Conservation (phyloP, 2,797 vertebrate genomes). For the Carapus acus region DNA sequence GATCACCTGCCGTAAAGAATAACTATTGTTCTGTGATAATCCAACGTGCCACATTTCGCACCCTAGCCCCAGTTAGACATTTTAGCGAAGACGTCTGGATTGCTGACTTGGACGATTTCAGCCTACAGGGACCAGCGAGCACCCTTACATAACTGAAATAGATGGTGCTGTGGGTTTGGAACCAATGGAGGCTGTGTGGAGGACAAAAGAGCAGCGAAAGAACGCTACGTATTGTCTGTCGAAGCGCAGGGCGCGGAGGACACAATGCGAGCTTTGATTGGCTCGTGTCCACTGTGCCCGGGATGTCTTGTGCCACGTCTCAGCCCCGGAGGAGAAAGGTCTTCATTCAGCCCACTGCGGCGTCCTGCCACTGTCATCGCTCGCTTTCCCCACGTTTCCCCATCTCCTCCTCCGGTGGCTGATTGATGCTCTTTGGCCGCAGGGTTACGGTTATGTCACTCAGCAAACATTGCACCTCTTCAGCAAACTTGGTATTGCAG, state of each 20-base stretch:
- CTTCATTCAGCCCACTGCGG: slow-evolving; percentile 50
- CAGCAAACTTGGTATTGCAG: slow-evolving; percentile 2
- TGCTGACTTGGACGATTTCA: neutral
- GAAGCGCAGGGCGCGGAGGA: slow-evolving; percentile 27
- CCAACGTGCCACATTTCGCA: neutral
- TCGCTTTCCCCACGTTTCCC: slow-evolving; percentile 17
- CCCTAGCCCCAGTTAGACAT: slow-evolving; percentile 4
- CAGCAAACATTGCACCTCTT: slow-evolving; percentile 1
- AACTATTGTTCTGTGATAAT: too few relatives aligned
- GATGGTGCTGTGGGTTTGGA: slow-evolving; percentile 42
- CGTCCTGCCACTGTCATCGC: slow-evolving; percentile 49
- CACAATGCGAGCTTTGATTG: slow-evolving; percentile 56
- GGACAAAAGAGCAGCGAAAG: slow-evolving; percentile 43
- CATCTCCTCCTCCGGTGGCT: slow-evolving; percentile 27
- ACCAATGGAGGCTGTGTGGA: slow-evolving; percentile 35
- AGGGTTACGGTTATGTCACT: slow-evolving; percentile 31
- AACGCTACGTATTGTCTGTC: slow-evolving; percentile 56
- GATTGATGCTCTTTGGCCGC: slow-evolving; percentile 26
- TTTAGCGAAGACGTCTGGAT: neutral
- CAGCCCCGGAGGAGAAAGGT: slow-evolving; percentile 50
- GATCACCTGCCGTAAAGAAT: too few relatives aligned
- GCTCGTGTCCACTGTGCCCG: slow-evolving; percentile 53
- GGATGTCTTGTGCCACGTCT: slow-evolving; percentile 47
- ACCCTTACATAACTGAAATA: slow-evolving; percentile 46
- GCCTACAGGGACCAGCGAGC: slow-evolving; percentile 27